Evolutionary conservation across 2,888 invertebrate species (phyloP).

Genomic region (Eudemis profundana): DNA sequence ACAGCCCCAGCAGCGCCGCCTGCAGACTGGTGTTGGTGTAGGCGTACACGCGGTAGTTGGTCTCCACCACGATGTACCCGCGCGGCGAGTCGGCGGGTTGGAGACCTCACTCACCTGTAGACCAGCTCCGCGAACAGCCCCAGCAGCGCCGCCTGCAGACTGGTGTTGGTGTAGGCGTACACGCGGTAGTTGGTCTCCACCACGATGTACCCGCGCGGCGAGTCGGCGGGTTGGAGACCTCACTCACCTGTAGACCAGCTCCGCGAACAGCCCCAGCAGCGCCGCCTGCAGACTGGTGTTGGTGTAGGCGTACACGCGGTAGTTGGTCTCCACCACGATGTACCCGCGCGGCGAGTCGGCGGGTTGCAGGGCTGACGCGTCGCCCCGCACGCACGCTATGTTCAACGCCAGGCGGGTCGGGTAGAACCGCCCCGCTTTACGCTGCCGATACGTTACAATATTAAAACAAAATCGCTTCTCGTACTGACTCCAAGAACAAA

Average conservation of each 20-base stretch:
- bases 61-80: constrained; percentile 96
- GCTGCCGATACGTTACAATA: no score
- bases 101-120: no score
- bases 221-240: no score
- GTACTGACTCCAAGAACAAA: no score
- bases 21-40: constrained; percentile 97
- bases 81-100: no score
- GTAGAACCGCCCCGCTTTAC: constrained; percentile 96
- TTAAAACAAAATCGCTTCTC: no score
- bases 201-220: constrained; percentile 93
- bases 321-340: constrained; percentile 98
- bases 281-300: constrained; percentile 96
- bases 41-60: constrained; percentile 97
- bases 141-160: constrained; percentile 96
- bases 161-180: constrained; percentile 97
- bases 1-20: constrained; percentile 95
- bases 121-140: constrained; percentile 96
- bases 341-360: no score
- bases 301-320: constrained; percentile 97
- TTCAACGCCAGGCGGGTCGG: constrained; percentile 97
- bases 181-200: constrained; percentile 98
- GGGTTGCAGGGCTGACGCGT: no score
- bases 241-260: constrained; percentile 96
- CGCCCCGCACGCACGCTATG: constrained; percentile 87
- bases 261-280: constrained; percentile 95